Percentiles rank a stretch among this genome's conserved stretches.
phyloP scores from a whole-genome alignment of 2,797 vertebrate species.

The Anguilla megastoma region DNA sequence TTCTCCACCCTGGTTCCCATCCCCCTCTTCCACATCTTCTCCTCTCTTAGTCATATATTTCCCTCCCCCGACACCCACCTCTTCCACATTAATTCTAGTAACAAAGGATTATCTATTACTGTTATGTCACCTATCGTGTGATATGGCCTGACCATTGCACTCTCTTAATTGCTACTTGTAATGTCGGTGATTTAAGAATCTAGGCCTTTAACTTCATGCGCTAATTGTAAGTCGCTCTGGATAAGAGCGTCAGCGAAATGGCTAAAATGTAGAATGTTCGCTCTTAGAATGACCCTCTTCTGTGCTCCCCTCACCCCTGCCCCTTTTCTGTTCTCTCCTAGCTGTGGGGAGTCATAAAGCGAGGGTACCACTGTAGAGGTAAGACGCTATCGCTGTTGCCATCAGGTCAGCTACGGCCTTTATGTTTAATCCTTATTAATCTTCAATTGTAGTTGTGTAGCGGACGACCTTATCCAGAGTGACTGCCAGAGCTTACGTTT shows the following conservation, averaged over 20 bases:
- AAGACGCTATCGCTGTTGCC: slow-evolving; percentile 42
- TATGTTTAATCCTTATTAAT: neutral
- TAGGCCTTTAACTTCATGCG: neutral
- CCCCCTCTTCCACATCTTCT: neutral
- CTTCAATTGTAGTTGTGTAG: neutral
- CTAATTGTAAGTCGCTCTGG: neutral
- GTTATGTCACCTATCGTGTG: neutral
- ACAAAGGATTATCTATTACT: neutral
- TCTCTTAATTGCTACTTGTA: neutral
- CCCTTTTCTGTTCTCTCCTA: slow-evolving; percentile 53
- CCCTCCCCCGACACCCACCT: neutral
- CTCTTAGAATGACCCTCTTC: neutral
- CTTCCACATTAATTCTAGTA: neutral
- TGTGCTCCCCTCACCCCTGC: neutral
- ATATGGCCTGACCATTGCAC: neutral
- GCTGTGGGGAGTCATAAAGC: slow-evolving; percentile 88
- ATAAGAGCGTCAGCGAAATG: neutral
- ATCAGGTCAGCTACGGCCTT: neutral
- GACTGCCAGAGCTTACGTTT: neutral
- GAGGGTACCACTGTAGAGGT: slow-evolving; percentile 88
- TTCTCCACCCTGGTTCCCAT: neutral
- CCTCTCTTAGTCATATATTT: neutral
- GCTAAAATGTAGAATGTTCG: no score
- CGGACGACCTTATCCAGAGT: neutral
- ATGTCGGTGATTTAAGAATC: neutral